Evolutionary conservation across 2,797 vertebrate species (phyloP).

Genomic region (Squalus acanthias): DNA sequence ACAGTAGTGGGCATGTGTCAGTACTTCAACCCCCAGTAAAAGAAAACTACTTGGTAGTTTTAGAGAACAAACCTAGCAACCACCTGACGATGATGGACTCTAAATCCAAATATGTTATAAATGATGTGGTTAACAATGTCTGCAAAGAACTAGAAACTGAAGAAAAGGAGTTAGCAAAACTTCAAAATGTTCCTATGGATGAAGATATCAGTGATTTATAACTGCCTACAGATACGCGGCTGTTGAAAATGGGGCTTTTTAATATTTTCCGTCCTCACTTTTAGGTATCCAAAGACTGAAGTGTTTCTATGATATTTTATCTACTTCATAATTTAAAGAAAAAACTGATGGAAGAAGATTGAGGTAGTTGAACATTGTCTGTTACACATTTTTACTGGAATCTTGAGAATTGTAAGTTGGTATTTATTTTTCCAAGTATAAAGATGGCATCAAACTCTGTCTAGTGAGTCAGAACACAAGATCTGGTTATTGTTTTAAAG

Average conservation of each 20-base stretch:
- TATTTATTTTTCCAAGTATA: conserved; percentile 19
- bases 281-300: conserved; percentile 16
- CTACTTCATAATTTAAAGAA: conserved; percentile 22
- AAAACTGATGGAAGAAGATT: not conserved
- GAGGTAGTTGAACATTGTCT: conserved; percentile 14
- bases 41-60: conserved; percentile 72
- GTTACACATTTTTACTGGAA: conserved; percentile 26
- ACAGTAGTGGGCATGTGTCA: conserved; percentile 9
- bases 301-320: conserved; percentile 20
- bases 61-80: conserved; percentile 68
- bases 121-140: conserved; percentile 74
- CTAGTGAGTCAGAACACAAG: not conserved
- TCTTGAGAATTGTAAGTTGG: conserved; percentile 1
- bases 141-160: conserved; percentile 86
- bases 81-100: conserved; percentile 65
- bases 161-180: conserved; percentile 87
- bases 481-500: conserved; percentile 9
- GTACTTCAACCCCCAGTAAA: conserved; percentile 54
- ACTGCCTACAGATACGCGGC: conserved; percentile 41
- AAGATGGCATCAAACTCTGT: not conserved
- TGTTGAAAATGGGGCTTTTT: not conserved
- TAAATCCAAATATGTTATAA: conserved; percentile 72
- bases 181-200: conserved; percentile 94
- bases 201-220: conserved; percentile 94
- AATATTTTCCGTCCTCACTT: conserved; percentile 4